Conservation (phyloP, 2,797 vertebrate species). For the Sebastes minor region DNA sequence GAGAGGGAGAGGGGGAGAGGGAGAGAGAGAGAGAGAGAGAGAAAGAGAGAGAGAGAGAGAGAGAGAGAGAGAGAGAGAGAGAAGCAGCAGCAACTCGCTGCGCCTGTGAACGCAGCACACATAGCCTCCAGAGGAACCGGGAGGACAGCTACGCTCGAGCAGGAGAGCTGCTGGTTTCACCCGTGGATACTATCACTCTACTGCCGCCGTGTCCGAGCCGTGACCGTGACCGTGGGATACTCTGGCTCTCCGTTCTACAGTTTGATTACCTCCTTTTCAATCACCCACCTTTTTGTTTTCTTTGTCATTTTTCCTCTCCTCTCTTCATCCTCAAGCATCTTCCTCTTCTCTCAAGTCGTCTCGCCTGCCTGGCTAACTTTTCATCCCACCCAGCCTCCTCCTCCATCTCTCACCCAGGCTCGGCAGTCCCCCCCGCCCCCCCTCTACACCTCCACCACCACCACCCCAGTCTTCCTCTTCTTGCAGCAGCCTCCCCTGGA, state of each 20-base stretch:
- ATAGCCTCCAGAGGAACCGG: conserved; percentile 43
- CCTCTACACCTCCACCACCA: neutral
- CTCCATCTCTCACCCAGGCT: conserved; percentile 50
- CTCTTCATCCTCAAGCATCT: conserved; percentile 63
- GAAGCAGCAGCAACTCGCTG: conserved; percentile 37
- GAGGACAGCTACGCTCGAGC: conserved; percentile 45
- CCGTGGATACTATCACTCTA: conserved; percentile 74
- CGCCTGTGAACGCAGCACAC: conserved; percentile 61
- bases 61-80: conserved; percentile 21
- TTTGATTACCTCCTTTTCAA: conserved; percentile 9
- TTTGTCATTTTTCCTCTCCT: conserved; percentile 26
- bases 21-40: conserved; percentile 17
- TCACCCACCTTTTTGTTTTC: neutral
- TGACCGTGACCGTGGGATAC: conserved; percentile 69
- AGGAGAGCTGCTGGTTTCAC: conserved; percentile 46
- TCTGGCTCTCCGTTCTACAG: conserved; percentile 36
- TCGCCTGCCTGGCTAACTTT: conserved; percentile 68
- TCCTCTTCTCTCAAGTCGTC: conserved; percentile 39
- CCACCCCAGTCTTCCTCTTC: conserved; percentile 11
- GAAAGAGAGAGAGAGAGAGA: conserved; percentile 27
- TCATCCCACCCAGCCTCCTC: conserved; percentile 66
- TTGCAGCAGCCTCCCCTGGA: conserved; percentile 60
- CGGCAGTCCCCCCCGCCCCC: neutral
- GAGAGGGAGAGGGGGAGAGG: conserved; percentile 30
- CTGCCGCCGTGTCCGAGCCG: conserved; percentile 36